Percentiles rank a stretch among this genome's conserved stretches.
Conservation (phyloP, 1,140 invertebrate species). For the Drosophila burlai region DNA sequence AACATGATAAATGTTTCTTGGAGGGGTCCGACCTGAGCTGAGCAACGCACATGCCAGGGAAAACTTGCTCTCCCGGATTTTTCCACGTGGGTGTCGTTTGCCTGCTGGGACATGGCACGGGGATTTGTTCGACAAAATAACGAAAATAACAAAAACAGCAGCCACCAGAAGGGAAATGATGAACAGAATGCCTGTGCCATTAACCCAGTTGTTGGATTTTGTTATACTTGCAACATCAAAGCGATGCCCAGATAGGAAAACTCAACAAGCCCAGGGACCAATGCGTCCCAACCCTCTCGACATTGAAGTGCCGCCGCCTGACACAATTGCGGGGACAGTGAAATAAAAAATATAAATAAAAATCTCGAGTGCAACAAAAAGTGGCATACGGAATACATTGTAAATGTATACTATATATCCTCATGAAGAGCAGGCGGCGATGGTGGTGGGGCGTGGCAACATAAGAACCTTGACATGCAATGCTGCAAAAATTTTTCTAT, state of each 20-base stretch:
- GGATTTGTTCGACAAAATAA: conserved; percentile 53
- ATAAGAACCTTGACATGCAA: conserved; percentile 69
- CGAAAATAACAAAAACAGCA: conserved; percentile 23
- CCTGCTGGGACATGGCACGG: conserved; percentile 41
- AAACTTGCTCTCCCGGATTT: conserved; percentile 36
- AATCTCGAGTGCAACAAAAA: conserved; percentile 57
- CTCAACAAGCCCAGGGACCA: conserved; percentile 4
- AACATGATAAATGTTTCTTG: conserved; percentile 64
- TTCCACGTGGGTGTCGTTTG: conserved; percentile 53
- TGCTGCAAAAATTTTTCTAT: conserved; percentile 16
- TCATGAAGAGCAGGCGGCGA: conserved; percentile 16
- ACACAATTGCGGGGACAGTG: conserved; percentile 60
- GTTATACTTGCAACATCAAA: conserved; percentile 75
- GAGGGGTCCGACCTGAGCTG: conserved; percentile 18
- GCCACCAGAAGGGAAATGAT: conserved; percentile 6
- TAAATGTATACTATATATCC: conserved; percentile 55
- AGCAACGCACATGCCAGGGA: conserved; percentile 35
- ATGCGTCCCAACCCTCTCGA: conserved; percentile 21
- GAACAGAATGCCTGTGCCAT: conserved; percentile 68
- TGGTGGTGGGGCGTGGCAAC: conserved; percentile 1
- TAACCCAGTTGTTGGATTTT: conserved; percentile 73
- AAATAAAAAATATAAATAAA: conserved; percentile 41
- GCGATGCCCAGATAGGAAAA: conserved; percentile 55
- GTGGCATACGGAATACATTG: conserved; percentile 58
- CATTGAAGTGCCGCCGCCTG: conserved; percentile 70